Base-by-base conservation (phyloP, 2,113 vertebrate genomes). In the Nettapus auritus region DNA sequence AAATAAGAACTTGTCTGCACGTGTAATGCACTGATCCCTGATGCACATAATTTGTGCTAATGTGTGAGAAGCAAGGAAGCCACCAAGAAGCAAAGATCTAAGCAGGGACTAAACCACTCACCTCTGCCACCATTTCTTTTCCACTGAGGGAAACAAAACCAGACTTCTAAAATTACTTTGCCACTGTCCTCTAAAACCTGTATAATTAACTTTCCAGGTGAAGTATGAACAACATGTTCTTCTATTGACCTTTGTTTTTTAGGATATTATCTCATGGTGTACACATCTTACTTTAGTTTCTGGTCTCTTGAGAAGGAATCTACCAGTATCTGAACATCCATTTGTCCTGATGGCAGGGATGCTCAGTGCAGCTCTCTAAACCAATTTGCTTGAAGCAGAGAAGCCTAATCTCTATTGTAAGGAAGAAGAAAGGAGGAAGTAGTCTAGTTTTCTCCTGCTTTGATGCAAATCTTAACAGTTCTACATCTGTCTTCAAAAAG, bases 371-470 rank as follows among this genome's bases (percentile, higher is more conserved):
- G 33, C 40, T 50, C 59, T 91, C 53, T 50, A 79, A 69, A 80
- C 28, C 31, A 78, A 84, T 79, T 60, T 71, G n/a, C 67, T 90
- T 90, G 79, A 69, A 82, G 60, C 38, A 90, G 33, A 69, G 66
- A 84, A 85, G 28, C 56, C 21, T 88, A 93, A 31, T 28, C 85
- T 67, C 34, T 92, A 23, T 60, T 86, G 59, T 42, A 60, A 79
- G 52, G 46, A 86, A 91, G 40, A 56, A 86, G 3, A 52, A 64
- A 81, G 69, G 29, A 81, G 74, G 55, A 52, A 59, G 34, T 25
- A 63, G 52, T 75, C 88, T 46, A 34, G 86, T 93, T 94, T 92
- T 71, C 48, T 95, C 46, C 26, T 59, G 29, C 7, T 90, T 95
- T 84, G 73, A 71, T 76, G 62, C 22, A 80, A 52, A 40, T 40